Evolutionary conservation across 2,113 vertebrate genomes (phyloP), one percentile per base, ranked within the genome.

Genomic region (Aspiorhynchus laticeps): DNA sequence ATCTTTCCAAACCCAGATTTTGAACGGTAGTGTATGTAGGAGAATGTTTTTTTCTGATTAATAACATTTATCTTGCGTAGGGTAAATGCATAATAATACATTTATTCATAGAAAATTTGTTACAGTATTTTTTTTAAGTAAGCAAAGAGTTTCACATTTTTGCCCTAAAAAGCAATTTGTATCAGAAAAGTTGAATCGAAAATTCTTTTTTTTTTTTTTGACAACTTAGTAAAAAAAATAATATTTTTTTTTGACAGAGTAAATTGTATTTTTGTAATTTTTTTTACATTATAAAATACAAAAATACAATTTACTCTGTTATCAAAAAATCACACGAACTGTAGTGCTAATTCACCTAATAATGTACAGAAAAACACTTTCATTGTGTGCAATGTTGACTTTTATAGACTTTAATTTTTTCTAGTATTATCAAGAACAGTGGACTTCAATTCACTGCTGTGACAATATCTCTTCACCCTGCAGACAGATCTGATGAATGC

Each of bases 401-500:
- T 15, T 17, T 5, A 51, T 51, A n/a, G n/a, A n/a, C n/a, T n/a
- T n/a, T n/a, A n/a, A n/a, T n/a, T n/a, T n/a, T n/a, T n/a, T n/a
- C n/a, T n/a, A 48, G 31, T 53, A 81, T 53, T 21, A 28, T 51
- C 28, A 56, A 46, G 46, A 46, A 26, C 11, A 41, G 17, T 53
- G 51, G 11, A 67, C 28, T 69, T 69, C 65, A 17, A 9, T 67
- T 28, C 28, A 15, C 63, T 85, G 89, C 89, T 9, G 67, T 85
- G 74, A 89, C 89, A 81, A 88, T 89, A 90, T 91, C 85, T 63
- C 8, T 87, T 56, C 82, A 83, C 26, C 84, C 88, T 87, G 88
- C 69, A 81, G 75, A 83, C 77, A 80, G 91, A 93, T 93, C 85
- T 89, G 84, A 90, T 92, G 90, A 90, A 21, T 79, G 87, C 56